Evolutionary conservation across 2,888 invertebrate species (phyloP).

Genomic region (Xylophagus ater): DNA sequence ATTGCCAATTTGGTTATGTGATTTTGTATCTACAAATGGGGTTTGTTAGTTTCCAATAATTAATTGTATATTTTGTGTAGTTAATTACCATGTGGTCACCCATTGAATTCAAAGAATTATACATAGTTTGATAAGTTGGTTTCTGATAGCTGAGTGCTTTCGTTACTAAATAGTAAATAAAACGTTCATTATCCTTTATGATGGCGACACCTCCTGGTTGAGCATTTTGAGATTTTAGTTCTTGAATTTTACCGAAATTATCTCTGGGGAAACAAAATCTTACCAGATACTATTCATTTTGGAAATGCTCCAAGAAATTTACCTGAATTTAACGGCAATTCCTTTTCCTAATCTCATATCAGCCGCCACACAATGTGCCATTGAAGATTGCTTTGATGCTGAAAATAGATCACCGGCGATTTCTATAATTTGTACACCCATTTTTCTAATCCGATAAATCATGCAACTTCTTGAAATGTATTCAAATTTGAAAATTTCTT

Average conservation of each 20-base stretch:
- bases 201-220: constrained; percentile 41
- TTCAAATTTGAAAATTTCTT: too few species aligned
- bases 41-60: too few species aligned
- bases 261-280: too few species aligned
- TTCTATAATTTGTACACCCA: constrained; percentile 36
- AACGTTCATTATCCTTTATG: constrained; percentile 35
- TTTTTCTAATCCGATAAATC: too few species aligned
- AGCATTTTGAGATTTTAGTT: constrained; percentile 27
- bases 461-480: too few species aligned
- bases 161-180: constrained; percentile 49
- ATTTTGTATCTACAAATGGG: too few species aligned
- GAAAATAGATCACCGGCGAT: constrained; percentile 41
- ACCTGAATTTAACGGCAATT: constrained; percentile 41
- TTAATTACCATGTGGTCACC: constrained; percentile 32
- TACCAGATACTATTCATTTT: too few species aligned
- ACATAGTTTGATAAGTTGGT: constrained; percentile 39
- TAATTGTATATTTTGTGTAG: too few species aligned
- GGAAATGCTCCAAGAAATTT: too few species aligned
- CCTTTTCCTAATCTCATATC: constrained; percentile 47
- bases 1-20: too few species aligned
- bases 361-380: constrained; percentile 47
- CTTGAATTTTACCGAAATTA: constrained; percentile 28
- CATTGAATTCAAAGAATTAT: constrained; percentile 35
- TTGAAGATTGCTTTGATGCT: constrained; percentile 35
- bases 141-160: constrained; percentile 43